These are phyloP conservation scores for Rhineura floridana DNA, from an alignment of 2,113 vertebrate genomes.

Conservation along the genomic window DNA sequence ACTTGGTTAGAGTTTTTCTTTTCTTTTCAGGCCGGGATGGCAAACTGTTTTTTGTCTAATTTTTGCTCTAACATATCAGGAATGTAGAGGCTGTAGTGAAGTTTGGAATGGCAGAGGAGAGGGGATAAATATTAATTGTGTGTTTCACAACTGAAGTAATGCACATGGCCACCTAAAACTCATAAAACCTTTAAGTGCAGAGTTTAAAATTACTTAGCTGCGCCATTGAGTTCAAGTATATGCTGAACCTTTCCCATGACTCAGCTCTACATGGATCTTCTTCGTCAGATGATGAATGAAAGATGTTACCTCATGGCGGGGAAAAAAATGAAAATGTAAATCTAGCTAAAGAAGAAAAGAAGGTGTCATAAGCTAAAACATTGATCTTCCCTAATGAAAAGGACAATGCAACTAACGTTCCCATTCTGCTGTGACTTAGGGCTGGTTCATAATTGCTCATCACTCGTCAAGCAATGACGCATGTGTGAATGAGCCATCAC, in stretches of 20 bases:
- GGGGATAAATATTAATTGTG: no score
- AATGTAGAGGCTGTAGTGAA: no score
- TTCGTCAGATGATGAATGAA: neutral
- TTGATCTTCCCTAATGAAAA: neutral
- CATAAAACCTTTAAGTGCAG: no score
- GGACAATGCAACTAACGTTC: neutral
- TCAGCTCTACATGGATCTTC: neutral
- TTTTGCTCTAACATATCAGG: no score
- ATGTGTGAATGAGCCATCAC: neutral
- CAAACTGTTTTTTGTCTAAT: no score
- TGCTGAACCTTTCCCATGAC: neutral
- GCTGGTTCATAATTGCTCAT: neutral
- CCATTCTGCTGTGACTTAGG: neutral
- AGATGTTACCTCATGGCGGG: neutral
- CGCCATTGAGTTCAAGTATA: neutral
- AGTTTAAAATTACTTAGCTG: no score
- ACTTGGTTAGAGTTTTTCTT: no score
- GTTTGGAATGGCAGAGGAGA: no score
- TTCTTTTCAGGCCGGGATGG: no score
- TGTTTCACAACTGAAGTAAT: no score
- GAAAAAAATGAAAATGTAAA: neutral
- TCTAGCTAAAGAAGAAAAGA: neutral
- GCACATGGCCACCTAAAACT: no score
- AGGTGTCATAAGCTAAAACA: neutral
- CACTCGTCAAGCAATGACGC: neutral